Evolutionary conservation across 2,797 vertebrate genomes (phyloP).

Genomic region (Muscicapa comitata): DNA sequence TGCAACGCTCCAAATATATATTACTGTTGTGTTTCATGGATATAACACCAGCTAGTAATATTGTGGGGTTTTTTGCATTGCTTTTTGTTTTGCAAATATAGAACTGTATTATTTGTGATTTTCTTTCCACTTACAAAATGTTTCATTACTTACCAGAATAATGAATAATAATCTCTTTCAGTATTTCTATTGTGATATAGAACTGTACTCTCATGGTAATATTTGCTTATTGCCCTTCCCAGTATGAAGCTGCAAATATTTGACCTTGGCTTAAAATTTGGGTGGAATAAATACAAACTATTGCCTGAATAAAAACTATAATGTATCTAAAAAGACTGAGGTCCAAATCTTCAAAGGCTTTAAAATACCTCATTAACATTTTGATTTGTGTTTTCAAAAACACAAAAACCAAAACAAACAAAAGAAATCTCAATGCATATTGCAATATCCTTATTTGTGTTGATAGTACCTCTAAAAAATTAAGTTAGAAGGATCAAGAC

Average conservation of each 20-base stretch:
- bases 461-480: neutral
- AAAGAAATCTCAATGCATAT: neutral
- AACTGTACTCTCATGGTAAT: neutral
- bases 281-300: neutral
- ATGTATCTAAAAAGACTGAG: neutral
- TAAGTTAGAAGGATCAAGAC: neutral
- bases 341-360: neutral
- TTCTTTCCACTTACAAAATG: neutral
- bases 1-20: neutral
- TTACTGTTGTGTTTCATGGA: neutral
- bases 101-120: neutral
- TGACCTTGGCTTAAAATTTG: neutral
- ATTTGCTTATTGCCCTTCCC: neutral
- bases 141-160: slow-evolving; percentile 6
- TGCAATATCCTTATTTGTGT: neutral
- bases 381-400: neutral
- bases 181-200: neutral
- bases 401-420: neutral
- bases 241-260: neutral
- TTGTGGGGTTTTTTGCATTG: neutral
- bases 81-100: neutral
- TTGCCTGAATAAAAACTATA: neutral
- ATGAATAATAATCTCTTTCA: neutral
- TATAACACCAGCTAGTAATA: neutral
- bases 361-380: neutral